A percentile compares a stretch with the other conserved stretches of the same genome.
These are phyloP conservation scores for Heliconius aoede DNA, from an alignment of 2,888 invertebrate species.

Conservation along the genomic window DNA sequence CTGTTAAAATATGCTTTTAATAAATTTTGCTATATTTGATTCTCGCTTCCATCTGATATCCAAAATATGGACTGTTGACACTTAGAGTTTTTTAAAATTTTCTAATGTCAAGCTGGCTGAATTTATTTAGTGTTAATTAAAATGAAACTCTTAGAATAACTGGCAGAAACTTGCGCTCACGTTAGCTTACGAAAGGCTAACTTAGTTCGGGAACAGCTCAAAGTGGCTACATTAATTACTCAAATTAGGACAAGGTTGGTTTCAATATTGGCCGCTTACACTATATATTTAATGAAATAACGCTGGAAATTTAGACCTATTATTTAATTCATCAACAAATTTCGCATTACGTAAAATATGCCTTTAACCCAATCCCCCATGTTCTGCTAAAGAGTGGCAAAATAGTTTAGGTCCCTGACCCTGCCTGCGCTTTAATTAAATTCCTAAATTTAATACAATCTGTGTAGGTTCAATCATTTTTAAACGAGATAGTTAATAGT, in stretches of 20 bases:
- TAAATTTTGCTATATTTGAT: no score
- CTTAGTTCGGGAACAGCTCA: conserved; percentile 50
- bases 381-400: conserved; percentile 45
- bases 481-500: not conserved
- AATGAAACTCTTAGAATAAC: conserved; percentile 46
- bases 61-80: not conserved
- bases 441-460: conserved; percentile 44
- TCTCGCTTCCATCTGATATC: no score
- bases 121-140: conserved; percentile 45
- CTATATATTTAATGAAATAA: conserved; percentile 45
- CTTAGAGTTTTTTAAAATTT: not conserved
- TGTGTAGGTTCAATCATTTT: conserved; percentile 37
- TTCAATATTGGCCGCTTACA: conserved; percentile 48
- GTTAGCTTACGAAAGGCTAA: conserved; percentile 48
- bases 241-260: conserved; percentile 50
- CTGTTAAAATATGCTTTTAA: no score
- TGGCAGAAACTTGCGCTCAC: conserved; percentile 46
- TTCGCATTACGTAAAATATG: conserved; percentile 44
- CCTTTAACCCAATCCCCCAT: conserved; percentile 42
- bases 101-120: not conserved
- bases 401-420: conserved; percentile 46
- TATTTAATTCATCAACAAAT: conserved; percentile 46
- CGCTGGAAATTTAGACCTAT: conserved; percentile 40
- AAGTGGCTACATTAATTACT: conserved; percentile 51
- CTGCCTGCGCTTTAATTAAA: conserved; percentile 45